A percentile compares a stretch with the other conserved stretches of the same genome.
These are phyloP conservation scores for Calliscelio sp. DNA, from an alignment of 2,888 invertebrate genomes.

Conservation along the genomic window DNA sequence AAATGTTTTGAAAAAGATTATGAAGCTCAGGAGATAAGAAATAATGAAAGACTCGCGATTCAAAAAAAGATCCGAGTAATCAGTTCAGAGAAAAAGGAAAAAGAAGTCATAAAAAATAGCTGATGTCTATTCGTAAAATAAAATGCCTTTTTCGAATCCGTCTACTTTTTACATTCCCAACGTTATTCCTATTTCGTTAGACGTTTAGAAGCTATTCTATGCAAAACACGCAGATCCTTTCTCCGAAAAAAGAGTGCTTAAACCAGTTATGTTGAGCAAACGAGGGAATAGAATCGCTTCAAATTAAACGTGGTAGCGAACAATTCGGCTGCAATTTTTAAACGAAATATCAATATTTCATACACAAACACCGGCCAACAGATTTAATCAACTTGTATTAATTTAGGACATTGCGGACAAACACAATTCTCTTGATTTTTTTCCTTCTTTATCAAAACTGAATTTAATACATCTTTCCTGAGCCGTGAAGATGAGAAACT, in stretches of 20 bases:
- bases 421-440: no score
- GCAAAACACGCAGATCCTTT: slow-evolving; percentile 71
- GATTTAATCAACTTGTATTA: neutral
- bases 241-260: slow-evolving; percentile 40
- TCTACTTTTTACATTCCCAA: slow-evolving; percentile 35
- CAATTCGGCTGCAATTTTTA: neutral
- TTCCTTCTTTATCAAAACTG: no score
- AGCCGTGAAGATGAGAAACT: no score
- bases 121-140: slow-evolving; percentile 15
- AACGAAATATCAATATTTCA: neutral
- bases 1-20: no score
- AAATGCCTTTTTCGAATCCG: slow-evolving; percentile 46
- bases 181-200: slow-evolving; percentile 68
- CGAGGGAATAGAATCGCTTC: slow-evolving; percentile 36
- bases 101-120: slow-evolving; percentile 20
- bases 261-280: slow-evolving; percentile 59
- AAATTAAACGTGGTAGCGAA: slow-evolving; percentile 19
- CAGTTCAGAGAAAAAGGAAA: slow-evolving; percentile 3
- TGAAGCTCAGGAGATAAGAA: no score
- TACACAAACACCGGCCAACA: neutral
- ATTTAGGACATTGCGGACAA: no score
- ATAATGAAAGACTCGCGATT: no score
- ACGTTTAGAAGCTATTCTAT: slow-evolving; percentile 76
- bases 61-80: no score
- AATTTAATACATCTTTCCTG: slow-evolving; percentile 2